Percentiles rank a stretch among this genome's conserved stretches.
These are phyloP conservation scores for Orchesellides sinensis DNA, from an alignment of 2,888 invertebrate genomes.

Conservation along the genomic window DNA sequence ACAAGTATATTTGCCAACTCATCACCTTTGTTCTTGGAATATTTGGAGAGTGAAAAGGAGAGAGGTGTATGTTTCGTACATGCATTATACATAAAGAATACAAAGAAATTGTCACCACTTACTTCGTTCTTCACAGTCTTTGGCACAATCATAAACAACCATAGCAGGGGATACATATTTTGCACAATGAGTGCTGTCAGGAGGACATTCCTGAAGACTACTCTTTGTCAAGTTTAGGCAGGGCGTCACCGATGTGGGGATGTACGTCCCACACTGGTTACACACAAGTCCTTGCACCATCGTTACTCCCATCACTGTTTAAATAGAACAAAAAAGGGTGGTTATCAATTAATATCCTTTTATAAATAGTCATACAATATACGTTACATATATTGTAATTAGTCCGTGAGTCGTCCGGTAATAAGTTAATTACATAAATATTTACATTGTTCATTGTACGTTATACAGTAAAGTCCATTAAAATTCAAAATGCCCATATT, in stretches of 20 bases:
- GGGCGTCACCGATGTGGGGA: conserved; percentile 72
- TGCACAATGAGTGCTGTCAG: conserved; percentile 69
- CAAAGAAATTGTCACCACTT: conserved; percentile 39
- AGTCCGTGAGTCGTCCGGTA: no score
- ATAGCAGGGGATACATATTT: conserved; percentile 74
- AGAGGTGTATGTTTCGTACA: not conserved
- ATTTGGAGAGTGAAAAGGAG: no score
- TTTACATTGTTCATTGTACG: no score
- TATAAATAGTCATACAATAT: no score
- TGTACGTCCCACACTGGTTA: conserved; percentile 73
- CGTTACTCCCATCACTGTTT: conserved; percentile 69
- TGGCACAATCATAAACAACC: conserved; percentile 73
- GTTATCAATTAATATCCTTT: no score
- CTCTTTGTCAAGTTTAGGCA: conserved; percentile 71
- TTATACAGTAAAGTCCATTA: no score
- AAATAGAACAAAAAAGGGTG: conserved; percentile 34
- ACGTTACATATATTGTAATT: no score
- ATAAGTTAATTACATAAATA: no score
- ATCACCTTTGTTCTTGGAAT: no score
- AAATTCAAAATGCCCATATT: no score
- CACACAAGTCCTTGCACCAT: conserved; percentile 70
- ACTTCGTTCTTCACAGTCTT: conserved; percentile 73
- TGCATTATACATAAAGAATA: no score
- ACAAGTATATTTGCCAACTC: no score
- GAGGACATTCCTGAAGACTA: conserved; percentile 68